Conservation (phyloP, 2,797 vertebrate species). For the Notamacropus eugenii region DNA sequence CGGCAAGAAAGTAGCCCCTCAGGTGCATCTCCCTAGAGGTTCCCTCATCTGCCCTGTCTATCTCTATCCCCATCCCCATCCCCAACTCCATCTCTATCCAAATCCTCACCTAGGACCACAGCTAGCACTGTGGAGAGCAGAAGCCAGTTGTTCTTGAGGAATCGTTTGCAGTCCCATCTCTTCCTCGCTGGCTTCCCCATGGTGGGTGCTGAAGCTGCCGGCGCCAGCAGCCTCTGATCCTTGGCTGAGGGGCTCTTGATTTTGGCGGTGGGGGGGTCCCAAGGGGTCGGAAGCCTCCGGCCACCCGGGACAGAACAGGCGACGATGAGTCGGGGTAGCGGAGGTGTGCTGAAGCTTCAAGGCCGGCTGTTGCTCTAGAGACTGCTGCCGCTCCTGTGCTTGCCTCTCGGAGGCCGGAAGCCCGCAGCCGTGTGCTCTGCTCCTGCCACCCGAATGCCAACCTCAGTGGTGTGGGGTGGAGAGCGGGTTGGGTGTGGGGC, state of each 20-base stretch:
- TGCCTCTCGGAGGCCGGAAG: constrained; percentile 54
- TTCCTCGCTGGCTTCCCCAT: constrained; percentile 88
- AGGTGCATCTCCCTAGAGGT: neutral
- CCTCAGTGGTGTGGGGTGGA: neutral
- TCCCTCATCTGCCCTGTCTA: neutral
- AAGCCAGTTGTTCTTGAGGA: constrained; percentile 93
- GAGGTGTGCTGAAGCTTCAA: neutral
- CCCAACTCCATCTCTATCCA: neutral
- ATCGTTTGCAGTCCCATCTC: constrained; percentile 84
- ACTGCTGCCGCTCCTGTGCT: neutral
- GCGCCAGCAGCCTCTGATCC: neutral
- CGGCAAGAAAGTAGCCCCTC: neutral
- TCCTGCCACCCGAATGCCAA: constrained; percentile 3
- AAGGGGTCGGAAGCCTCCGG: neutral
- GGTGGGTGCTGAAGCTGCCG: constrained; percentile 68
- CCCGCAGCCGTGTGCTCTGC: neutral
- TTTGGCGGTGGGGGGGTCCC: neutral
- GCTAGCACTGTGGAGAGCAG: constrained; percentile 92
- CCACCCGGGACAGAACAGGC: neutral
- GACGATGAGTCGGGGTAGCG: neutral
- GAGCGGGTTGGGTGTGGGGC: neutral
- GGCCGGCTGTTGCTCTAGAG: neutral
- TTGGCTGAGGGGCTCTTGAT: constrained; percentile 2
- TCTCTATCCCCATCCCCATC: neutral
- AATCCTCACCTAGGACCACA: constrained; percentile 91